phyloP scores from a whole-genome alignment of 2,888 invertebrate genomes.

The Baccha elongata region DNA sequence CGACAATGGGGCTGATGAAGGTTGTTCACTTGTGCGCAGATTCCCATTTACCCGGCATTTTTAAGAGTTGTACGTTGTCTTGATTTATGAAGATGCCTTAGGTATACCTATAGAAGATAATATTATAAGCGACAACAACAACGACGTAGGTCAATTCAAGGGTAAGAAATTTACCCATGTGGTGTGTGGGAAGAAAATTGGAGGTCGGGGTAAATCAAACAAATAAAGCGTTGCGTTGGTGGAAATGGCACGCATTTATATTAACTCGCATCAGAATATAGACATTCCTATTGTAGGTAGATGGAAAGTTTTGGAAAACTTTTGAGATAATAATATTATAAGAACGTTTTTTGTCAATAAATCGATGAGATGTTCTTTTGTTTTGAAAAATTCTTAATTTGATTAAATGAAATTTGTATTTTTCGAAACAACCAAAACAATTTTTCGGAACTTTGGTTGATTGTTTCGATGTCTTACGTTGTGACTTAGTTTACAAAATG shows the following conservation, averaged over 20 bases:
- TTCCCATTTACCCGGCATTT: conserved; percentile 38
- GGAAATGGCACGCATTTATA: conserved; percentile 14
- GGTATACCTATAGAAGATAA: neutral
- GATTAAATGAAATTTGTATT: no score
- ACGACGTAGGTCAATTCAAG: conserved; percentile 67
- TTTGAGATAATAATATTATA: conserved; percentile 4
- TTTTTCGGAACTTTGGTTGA: no score
- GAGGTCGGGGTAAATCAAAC: conserved; percentile 16
- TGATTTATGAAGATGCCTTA: conserved; percentile 43
- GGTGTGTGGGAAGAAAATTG: conserved; percentile 23
- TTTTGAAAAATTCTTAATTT: neutral
- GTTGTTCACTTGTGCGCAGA: conserved; percentile 60
- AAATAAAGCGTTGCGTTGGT: conserved; percentile 17
- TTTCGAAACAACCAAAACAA: no score
- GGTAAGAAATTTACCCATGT: conserved; percentile 58
- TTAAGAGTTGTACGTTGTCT: conserved; percentile 16
- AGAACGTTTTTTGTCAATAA: conserved; percentile 14
- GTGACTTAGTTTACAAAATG: no score
- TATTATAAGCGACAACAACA: no score
- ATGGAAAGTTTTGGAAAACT: conserved; percentile 8
- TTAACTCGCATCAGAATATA: neutral
- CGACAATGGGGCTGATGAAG: conserved; percentile 36
- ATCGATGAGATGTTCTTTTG: neutral
- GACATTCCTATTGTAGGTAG: neutral
- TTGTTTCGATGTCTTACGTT: no score